Base-by-base conservation (phyloP, 2,113 vertebrate species). In the Zeus faber region DNA sequence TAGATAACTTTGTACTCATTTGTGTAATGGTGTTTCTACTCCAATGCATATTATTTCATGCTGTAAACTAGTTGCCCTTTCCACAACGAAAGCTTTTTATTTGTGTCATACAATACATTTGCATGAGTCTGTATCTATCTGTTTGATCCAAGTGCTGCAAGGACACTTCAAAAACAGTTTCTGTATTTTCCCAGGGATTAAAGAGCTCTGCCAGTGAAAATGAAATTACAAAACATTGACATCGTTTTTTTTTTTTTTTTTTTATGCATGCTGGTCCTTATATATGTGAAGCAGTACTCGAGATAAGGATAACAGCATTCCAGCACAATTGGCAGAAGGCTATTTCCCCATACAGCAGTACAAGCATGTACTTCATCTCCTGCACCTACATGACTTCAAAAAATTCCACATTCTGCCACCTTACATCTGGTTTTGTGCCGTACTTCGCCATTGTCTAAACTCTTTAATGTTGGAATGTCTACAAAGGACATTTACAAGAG, bases 241-340 rank as follows among this genome's bases (percentile, higher is more conserved):
- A 71, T 74, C 71, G 63, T 77, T 82, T 89, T 89, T 86, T 88
- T 18, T 89, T 79, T 62, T 77, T 83, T 88, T 89, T 86, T 88
- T 18, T 89, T 78, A 87, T 91, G 89, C 87, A 80, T 85, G 70
- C 81, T 85, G 79, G 88, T 91, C 85, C 81, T 91, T 70, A 68
- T 70, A 87, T 86, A 80, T 72, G 72, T 88, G 82, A 84, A 90
- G 88, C 58, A 83, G 85, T 89, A 87, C 90, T 94, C 86, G 83
- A 93, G 85, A 89, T 88, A 84, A 92, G 87, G 70, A 89, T 82
- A 85, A 85, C 63, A 27, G 58, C 35, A 51, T 91, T 93, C 91
- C 87, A 90, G 67, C 80, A 78, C 88, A 80, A 72, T 73, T 74
- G 65, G 48, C 66, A 68, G 62, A 83, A 68, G 55, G 49, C 72